Evolutionary conservation across 2,888 invertebrate species (phyloP), one percentile per base, ranked within the genome.

Genomic region (Abrostola tripartita): DNA sequence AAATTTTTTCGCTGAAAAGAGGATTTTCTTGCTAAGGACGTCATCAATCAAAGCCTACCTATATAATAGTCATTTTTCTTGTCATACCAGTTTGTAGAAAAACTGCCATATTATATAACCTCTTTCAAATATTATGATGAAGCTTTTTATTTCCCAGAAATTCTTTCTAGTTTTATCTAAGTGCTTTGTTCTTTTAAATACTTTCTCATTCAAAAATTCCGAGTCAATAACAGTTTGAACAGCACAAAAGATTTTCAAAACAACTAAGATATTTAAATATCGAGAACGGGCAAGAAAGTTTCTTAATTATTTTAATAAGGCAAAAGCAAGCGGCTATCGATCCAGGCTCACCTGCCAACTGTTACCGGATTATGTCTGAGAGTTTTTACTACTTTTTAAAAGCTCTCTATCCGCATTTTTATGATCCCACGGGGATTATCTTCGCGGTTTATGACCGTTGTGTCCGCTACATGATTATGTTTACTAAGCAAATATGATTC

Each of bases 331-430:
- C 70, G 51, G 47, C 42, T 83, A 89, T 89, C 85, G 89, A 90
- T 85, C 89, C 71, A 53, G 70, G 68, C 82, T 83, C 84, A 89
- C 88, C 91, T 90, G 87, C 90, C 90, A 89, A 91, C 91, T 88
- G 89, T 86, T 90, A 87, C 91, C 79, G 83, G 83, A 85, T 88
- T 90, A 90, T 88, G 88, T 74, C 78, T 74, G 65, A 80, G 84
- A 88, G 86, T 89, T 92, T 93, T 93, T 92, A 92, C 89, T 89
- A 90, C 92, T 91, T 90, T 92, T 91, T 90, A 89, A 93, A 91
- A 90, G 90, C 89, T 81, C 61, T 80, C 69, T 77, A 81, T 82
- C 81, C 82, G 62, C 73, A 72, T 81, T 88, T 89, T 89, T 86
- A 87, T 80, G 79, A 74, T 69, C 71, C 81, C 76, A 79, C 71